Conservation (phyloP, 2,888 invertebrate genomes). For the Autographa pulchrina region DNA sequence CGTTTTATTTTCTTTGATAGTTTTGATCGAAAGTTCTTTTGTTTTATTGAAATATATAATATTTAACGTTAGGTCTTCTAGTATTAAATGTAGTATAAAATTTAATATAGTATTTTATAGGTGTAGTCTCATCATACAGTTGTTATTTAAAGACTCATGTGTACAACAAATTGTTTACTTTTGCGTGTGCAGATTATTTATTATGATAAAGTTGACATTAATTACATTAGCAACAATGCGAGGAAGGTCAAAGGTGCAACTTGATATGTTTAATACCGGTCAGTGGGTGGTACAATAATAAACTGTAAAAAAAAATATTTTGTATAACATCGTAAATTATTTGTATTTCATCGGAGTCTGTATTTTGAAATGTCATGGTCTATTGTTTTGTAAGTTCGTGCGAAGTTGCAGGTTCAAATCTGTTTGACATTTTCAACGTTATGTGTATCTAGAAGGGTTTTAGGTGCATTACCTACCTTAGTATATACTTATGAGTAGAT, state of each 20-base stretch:
- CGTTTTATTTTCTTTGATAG: too few relatives aligned
- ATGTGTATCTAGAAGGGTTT: not conserved
- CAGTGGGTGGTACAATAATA: constrained; percentile 3
- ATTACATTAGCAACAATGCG: not conserved
- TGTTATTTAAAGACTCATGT: constrained; percentile 12
- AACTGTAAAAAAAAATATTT: not conserved
- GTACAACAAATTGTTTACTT: not conserved
- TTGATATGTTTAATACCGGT: not conserved
- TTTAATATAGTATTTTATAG: constrained; percentile 11
- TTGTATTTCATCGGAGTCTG: not conserved
- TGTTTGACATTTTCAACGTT: not conserved
- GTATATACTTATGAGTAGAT: not conserved
- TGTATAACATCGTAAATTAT: not conserved
- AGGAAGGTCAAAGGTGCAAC: not conserved
- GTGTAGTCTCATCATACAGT: constrained; percentile 25
- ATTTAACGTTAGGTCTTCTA: too few relatives aligned
- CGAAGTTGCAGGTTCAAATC: not conserved
- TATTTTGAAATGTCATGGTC: not conserved
- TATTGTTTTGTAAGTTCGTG: not conserved
- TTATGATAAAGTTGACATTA: not conserved
- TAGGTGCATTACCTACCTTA: not conserved
- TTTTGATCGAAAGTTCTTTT: too few relatives aligned
- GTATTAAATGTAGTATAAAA: too few relatives aligned
- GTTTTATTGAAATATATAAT: too few relatives aligned
- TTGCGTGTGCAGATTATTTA: constrained; percentile 5